These are phyloP conservation scores for Melanostoma scalare DNA, from an alignment of 2,888 invertebrate genomes.

Conservation along the genomic window DNA sequence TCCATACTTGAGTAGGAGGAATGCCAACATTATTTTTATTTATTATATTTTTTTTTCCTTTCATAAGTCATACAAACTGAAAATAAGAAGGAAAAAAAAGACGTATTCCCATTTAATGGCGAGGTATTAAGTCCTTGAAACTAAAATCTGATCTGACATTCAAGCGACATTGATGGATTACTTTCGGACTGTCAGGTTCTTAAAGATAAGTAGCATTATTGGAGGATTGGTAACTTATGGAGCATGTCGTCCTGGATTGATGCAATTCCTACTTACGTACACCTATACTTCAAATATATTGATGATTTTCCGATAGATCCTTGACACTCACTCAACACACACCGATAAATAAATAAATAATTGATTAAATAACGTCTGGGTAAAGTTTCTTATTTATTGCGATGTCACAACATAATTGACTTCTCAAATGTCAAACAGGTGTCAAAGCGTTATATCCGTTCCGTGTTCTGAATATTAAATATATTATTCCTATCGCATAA, in stretches of 20 bases:
- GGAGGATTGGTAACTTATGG: not conserved
- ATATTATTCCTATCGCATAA: conserved; percentile 6
- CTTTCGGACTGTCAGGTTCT: conserved; percentile 8
- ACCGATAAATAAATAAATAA: conserved; percentile 3
- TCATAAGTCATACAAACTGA: too few species aligned
- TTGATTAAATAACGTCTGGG: conserved; percentile 26
- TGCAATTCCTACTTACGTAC: conserved; percentile 17
- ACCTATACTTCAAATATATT: conserved; percentile 29
- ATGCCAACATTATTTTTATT: conserved; percentile 2
- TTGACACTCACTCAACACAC: conserved; percentile 14
- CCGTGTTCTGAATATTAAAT: conserved; percentile 61
- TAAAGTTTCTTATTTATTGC: conserved; percentile 41
- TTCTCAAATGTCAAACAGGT: conserved; percentile 40
- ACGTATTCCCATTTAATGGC: conserved; percentile 18
- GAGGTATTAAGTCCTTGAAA: conserved; percentile 29
- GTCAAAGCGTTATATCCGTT: conserved; percentile 55
- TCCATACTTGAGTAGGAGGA: not conserved
- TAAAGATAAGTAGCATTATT: conserved; percentile 5
- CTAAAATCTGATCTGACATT: conserved; percentile 32
- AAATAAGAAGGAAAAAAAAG: not conserved
- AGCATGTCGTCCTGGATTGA: conserved; percentile 19
- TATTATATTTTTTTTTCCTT: not conserved
- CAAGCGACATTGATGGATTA: conserved; percentile 63
- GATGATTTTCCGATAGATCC: conserved; percentile 39
- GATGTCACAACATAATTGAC: conserved; percentile 50